Evolutionary conservation across 1,140 invertebrate genomes (phyloP).

Genomic region (Apis cerana): DNA sequence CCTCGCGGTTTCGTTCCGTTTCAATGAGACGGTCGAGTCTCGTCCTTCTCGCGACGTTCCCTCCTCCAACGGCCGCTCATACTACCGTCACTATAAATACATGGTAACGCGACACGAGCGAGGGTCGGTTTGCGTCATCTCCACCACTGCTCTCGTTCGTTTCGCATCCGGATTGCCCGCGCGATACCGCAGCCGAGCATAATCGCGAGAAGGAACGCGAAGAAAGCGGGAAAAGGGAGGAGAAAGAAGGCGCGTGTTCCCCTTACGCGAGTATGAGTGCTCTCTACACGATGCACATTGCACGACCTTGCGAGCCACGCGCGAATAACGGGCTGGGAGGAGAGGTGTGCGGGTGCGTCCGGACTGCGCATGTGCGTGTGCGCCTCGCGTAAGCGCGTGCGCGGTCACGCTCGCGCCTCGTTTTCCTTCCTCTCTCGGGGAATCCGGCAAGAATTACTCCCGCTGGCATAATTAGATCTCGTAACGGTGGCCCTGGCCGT

Average conservation of each 20-base stretch:
- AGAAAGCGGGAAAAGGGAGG: slow-evolving; percentile 18
- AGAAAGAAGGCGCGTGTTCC: slow-evolving; percentile 49
- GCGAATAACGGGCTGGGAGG: slow-evolving; percentile 53
- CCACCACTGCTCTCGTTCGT: not conserved
- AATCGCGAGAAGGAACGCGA: not conserved
- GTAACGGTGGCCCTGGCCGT: slow-evolving; percentile 28
- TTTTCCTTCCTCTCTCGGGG: slow-evolving; percentile 37
- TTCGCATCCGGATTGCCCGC: slow-evolving; percentile 5
- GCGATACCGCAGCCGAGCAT: no score
- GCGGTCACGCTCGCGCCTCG: not conserved
- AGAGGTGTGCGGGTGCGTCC: not conserved
- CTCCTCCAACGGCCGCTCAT: not conserved
- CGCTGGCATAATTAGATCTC: slow-evolving; percentile 46
- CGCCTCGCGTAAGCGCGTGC: not conserved
- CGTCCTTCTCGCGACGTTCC: slow-evolving; percentile 11
- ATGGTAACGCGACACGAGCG: slow-evolving; percentile 28
- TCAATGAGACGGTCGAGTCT: slow-evolving; percentile 19
- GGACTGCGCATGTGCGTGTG: slow-evolving; percentile 10
- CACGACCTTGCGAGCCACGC: slow-evolving; percentile 62
- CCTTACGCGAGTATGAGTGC: slow-evolving; percentile 9
- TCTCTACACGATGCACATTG: slow-evolving; percentile 55
- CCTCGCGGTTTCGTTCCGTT: not conserved
- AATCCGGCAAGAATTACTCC: slow-evolving; percentile 48
- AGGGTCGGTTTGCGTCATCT: slow-evolving; percentile 33
- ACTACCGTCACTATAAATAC: slow-evolving; percentile 36